Evolutionary conservation across 2,888 invertebrate species (phyloP).

Genomic region (Chelonus formosanus): DNA sequence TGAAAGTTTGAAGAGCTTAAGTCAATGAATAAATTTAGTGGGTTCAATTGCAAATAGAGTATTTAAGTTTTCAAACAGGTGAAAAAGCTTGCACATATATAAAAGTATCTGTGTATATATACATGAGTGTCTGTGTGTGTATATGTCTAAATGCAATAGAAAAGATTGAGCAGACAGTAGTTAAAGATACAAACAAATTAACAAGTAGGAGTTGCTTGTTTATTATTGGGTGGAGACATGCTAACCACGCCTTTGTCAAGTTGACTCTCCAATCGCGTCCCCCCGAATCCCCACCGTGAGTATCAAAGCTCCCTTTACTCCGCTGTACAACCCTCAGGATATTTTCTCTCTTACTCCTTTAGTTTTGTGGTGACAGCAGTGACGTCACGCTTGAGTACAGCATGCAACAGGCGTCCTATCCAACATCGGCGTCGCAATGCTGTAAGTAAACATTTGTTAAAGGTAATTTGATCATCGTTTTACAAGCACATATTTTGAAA

Average conservation of each 20-base stretch:
- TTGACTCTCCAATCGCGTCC: constrained; percentile 57
- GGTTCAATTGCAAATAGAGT: too few species aligned
- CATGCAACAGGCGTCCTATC: constrained; percentile 63
- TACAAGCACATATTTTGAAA: too few species aligned
- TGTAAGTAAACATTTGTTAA: too few species aligned
- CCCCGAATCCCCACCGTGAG: constrained; percentile 44
- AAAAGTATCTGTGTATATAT: too few species aligned
- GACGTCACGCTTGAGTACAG: constrained; percentile 53
- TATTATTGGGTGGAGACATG: constrained; percentile 62
- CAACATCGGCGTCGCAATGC: constrained; percentile 7
- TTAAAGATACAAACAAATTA: constrained; percentile 60
- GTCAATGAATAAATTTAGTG: too few species aligned
- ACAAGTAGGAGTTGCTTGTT: constrained; percentile 59
- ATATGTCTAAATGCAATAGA: background rate
- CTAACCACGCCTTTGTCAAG: constrained; percentile 63
- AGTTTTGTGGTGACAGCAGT: constrained; percentile 41
- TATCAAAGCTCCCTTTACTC: constrained; percentile 26
- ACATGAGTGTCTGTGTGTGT: background rate
- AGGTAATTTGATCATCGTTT: too few species aligned
- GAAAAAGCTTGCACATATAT: background rate
- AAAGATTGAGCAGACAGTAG: too few species aligned
- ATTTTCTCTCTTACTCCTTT: constrained; percentile 34
- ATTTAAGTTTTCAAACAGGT: background rate
- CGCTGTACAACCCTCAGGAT: constrained; percentile 36
- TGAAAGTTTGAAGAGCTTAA: too few species aligned